Base-by-base conservation (phyloP, 2,113 vertebrate species). In the Entomyzon cyanotis region DNA sequence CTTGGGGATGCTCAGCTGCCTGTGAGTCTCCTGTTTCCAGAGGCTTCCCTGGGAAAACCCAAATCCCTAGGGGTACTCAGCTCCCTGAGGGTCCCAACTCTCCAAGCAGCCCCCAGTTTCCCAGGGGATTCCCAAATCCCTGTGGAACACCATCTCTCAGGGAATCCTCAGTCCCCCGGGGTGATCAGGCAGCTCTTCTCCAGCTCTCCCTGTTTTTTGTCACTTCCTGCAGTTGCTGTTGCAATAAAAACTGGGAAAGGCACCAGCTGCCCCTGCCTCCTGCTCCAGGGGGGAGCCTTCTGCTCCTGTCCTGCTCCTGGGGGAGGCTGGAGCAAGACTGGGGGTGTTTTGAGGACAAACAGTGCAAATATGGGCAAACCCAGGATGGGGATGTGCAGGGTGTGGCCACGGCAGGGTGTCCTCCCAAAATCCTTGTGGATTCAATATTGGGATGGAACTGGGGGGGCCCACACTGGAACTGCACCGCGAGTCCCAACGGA, bases 221-320 rank as follows among this genome's bases (percentile, higher is more conserved):
- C 67, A 86, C 50, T 83, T 86, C 31, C 31, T 33, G 67, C 35
- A 2, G 63, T 42, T 81, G 64, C 87, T 94, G 25, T 93, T 74
- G 55, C 82, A 95, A 93, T 96, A 96, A 96, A 96, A 89, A 22
- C 20, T 76, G 77, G 58, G 25, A 92, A 90, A 84, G 28, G 30
- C 13, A 0, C 23, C 0, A 1, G 3, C 27, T 84, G 22, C 42
- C 10, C 18, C 65, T 21, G 24, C 23, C 15, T 85, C 35, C 20
- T 7, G 7, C 69, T 77, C 39, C 21, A 7, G 46, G 9, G 37
- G 35, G 39, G 7, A 11, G 8, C 22, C 28, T 11, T 37, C 2
- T 4, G 1, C 21, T 15, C 39, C 50, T 27, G 28, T 49, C 50
- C 3, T 3, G 11, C n/a, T n/a, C 53, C 44, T 33, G 58, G 19